Evolutionary conservation across 2,113 vertebrate species (phyloP).

Genomic region (Hippopotamus amphibius): DNA sequence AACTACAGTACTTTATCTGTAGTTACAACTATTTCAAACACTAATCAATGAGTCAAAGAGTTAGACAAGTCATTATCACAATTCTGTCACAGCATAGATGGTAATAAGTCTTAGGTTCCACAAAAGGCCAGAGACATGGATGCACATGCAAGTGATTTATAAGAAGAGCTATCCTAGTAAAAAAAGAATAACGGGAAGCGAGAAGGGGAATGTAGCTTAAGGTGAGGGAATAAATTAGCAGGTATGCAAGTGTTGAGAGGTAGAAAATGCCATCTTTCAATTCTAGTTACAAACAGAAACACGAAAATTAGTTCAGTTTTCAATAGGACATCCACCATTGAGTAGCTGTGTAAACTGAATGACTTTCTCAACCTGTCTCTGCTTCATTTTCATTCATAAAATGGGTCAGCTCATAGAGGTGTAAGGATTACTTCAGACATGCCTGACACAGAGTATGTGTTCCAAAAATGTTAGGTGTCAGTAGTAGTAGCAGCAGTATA

Average conservation of each 20-base stretch:
- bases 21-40: conserved; percentile 6
- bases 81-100: background rate
- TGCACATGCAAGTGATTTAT: background rate
- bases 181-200: background rate
- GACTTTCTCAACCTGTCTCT: background rate
- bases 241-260: background rate
- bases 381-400: conserved; percentile 5
- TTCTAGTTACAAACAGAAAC: background rate
- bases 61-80: background rate
- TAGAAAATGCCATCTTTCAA: background rate
- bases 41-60: background rate
- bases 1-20: background rate
- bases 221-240: background rate
- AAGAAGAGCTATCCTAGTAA: background rate
- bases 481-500: too few relatives aligned
- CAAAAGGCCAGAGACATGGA: background rate
- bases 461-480: background rate
- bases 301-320: background rate
- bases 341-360: background rate
- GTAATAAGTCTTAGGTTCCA: background rate
- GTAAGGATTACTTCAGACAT: background rate
- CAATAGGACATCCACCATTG: background rate
- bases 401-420: background rate
- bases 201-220: background rate
- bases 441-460: background rate